Base-by-base conservation (phyloP, 2,113 vertebrate genomes). In the Cyanoderma ruficeps region DNA sequence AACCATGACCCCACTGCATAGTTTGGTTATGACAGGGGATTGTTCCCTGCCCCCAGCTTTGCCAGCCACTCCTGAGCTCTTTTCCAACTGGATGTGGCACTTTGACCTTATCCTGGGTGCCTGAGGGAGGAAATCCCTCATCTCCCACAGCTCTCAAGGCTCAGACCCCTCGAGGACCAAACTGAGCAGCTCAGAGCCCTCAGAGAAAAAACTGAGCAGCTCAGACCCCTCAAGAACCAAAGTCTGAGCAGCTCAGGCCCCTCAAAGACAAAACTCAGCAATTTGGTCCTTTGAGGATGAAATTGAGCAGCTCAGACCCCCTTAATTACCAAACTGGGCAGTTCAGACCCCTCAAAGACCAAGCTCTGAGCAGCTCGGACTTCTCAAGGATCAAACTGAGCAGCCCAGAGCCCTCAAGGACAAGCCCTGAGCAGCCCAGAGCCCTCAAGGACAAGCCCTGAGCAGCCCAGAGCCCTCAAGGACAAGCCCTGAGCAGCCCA, bases 51-150 rank as follows among this genome's bases (percentile, higher is more conserved):
- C n/a, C 65, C 37, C 46, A n/a, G 30, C 7, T 33, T 3, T 23
- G 46, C 84, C 71, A 42, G 1, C 60, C 17, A 0, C 2, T 10
- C 4, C 61, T 10, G 2, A 2, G 18, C 24, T 15, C 3, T 7
- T 22, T 16, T 6, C 24, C 60, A 52, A 33, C 6, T 60, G 77
- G 3, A 13, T 9, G 12, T 6, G 78, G 42, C 44, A 23, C 20
- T 0, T 13, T 8, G 0, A 15, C 22, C n/a, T 70, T 50, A 4
- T 15, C 15, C 22, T 39, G 27, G 17, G 49, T 35, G 46, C 19
- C 49, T 10, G 12, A 23, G 44, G 17, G 25, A 41, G 69, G 37
- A 30, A 5, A 52, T 55, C 59, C n/a, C 69, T 72, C 59, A 7
- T 16, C 15, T 20, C 19, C 68, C n/a, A 0, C 44, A 53, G 23